Evolutionary conservation across 2,113 vertebrate species (phyloP), one percentile per base, ranked within the genome.

Genomic region (Enhydra lutris): DNA sequence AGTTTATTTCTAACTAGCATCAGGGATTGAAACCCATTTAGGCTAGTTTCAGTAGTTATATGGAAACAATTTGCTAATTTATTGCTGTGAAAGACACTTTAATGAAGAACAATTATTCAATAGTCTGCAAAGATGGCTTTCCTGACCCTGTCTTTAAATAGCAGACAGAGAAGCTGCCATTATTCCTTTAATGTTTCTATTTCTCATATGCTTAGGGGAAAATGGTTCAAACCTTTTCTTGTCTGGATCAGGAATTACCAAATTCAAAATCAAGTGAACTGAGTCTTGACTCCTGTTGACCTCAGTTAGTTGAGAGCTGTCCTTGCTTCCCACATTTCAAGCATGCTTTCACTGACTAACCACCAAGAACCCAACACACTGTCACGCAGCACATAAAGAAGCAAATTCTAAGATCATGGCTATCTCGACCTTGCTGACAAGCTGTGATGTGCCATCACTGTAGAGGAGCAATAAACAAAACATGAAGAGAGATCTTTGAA

Each of bases 181-280:
- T 90, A 87, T 59, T 80, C 63, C 17, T 93, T 94, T 24, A 52
- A 1, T 74, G 23, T 74, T 86, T 91, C 69, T 11, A 34, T 71
- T 18, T 97, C 63, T 74, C 55, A 29, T 18, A 47, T 21, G 92
- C 34, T 63, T 94, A 89, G 24, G 24, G 14, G 81, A 29, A 91
- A 94, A 88, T 17, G 6, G 20, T 82, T 39, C 52, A 74, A 73
- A 79, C 0, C 3, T 59, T 83, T 80, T 52, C 36, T 86, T 89
- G 21, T 57, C 26, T 80, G 34, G 34, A 55, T 52, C 86, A 89
- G 10, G 52, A 65, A 89, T 69, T 67, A 52, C 26, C 36, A 89
- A 89, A 24, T 69, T 95, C 69, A 95, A 89, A 85, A 67, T 76
- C n/a, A 78, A 92, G 31, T n/a, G 67, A 89, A 47, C 87, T 50